These are phyloP conservation scores for Forpus xanthops DNA, from an alignment of 2,797 vertebrate genomes.

Conservation along the genomic window DNA sequence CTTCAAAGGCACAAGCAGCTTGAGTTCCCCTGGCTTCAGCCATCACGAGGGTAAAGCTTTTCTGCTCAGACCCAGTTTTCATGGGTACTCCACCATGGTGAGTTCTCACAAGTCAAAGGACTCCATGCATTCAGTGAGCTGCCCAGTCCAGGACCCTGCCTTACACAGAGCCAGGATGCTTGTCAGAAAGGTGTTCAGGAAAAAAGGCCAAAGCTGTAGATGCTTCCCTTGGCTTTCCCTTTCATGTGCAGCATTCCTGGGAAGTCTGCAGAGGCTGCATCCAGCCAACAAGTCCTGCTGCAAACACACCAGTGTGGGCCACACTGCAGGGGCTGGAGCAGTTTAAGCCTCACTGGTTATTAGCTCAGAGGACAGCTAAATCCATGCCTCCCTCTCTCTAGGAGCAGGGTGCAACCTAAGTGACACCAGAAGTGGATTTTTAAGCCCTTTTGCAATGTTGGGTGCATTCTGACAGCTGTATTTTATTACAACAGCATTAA, in stretches of 20 bases:
- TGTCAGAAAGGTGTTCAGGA: background rate
- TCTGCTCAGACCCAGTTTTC: background rate
- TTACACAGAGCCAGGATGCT: background rate
- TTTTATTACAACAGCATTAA: background rate
- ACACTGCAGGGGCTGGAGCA: background rate
- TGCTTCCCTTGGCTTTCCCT: background rate
- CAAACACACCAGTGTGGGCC: rapidly evolving
- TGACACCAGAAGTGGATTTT: background rate
- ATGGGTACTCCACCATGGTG: background rate
- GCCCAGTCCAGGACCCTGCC: background rate
- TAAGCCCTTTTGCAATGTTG: background rate
- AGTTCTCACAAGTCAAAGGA: background rate
- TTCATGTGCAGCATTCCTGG: background rate
- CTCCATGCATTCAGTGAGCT: background rate
- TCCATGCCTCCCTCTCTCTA: rapidly evolving
- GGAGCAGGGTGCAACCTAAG: background rate
- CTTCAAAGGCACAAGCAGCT: background rate
- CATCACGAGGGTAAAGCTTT: background rate
- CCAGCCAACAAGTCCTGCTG: background rate
- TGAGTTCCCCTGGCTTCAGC: background rate
- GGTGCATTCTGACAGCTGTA: background rate
- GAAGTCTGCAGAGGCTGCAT: background rate
- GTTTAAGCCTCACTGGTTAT: background rate
- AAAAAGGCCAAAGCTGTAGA: background rate
- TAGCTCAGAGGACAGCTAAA: background rate